These are phyloP conservation scores for Drosophila algonquin DNA, from an alignment of 2,888 invertebrate genomes.

Conservation along the genomic window DNA sequence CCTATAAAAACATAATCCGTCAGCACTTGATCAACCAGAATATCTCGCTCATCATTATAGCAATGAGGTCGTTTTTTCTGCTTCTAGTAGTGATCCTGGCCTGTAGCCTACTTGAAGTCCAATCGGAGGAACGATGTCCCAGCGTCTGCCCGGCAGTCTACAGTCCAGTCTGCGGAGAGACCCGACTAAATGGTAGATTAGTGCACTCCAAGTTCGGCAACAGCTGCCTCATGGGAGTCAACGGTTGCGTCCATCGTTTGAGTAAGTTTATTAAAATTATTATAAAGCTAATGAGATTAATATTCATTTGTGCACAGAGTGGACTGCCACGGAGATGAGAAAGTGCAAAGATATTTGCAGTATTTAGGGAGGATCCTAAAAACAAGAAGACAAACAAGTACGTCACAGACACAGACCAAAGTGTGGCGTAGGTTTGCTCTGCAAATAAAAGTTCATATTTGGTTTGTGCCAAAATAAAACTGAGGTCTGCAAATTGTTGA, in stretches of 20 bases:
- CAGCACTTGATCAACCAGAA: conserved; percentile 10
- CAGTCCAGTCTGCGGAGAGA: conserved; percentile 38
- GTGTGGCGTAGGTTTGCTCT: conserved; percentile 12
- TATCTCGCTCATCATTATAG: neutral
- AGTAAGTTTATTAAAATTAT: conserved; percentile 7
- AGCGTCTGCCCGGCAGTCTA: conserved; percentile 20
- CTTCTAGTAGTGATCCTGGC: conserved; percentile 5
- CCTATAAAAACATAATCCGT: conserved; percentile 19
- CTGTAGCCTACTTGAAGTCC: neutral
- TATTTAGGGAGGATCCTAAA: neutral
- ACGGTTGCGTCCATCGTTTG: conserved; percentile 1
- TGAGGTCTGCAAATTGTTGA: neutral
- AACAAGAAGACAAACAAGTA: neutral
- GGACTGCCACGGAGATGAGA: neutral
- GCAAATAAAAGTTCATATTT: neutral
- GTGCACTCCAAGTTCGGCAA: conserved; percentile 40
- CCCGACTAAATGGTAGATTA: neutral
- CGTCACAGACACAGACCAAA: neutral
- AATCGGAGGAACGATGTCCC: conserved; percentile 6
- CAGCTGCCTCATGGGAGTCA: conserved; percentile 27
- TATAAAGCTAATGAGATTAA: too few species aligned
- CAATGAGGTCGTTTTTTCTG: conserved; percentile 16
- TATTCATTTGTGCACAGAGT: neutral
- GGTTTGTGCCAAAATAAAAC: neutral
- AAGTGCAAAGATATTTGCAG: conserved; percentile 3